These are phyloP conservation scores for Jaculus jaculus DNA, from an alignment of 2,113 vertebrate species.

Conservation along the genomic window DNA sequence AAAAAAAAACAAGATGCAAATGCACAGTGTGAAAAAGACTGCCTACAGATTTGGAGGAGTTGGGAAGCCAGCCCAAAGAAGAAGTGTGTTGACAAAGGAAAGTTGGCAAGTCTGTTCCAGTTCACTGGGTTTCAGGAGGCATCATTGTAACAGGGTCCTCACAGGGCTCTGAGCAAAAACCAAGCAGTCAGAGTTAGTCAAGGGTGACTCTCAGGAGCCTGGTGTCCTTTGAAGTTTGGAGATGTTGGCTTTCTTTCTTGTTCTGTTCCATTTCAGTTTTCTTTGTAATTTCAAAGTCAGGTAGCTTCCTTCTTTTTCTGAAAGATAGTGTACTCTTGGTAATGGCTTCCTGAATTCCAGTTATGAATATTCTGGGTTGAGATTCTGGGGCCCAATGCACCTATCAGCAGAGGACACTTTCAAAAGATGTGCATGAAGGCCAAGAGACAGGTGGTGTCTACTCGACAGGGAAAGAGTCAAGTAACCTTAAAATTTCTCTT, in stretches of 20 bases:
- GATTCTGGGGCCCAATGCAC: too few relatives aligned
- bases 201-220: too few relatives aligned
- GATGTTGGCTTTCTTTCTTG: not conserved
- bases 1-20: not conserved
- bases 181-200: not conserved
- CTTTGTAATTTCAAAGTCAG: not conserved
- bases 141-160: not conserved
- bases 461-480: not conserved
- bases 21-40: accelerated
- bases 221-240: accelerated
- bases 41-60: not conserved
- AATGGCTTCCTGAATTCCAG: not conserved
- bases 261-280: not conserved
- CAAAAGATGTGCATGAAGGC: not conserved
- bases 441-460: not conserved
- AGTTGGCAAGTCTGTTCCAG: not conserved
- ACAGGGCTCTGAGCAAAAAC: not conserved
- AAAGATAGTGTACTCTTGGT: not conserved
- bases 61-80: not conserved
- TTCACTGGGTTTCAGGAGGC: not conserved
- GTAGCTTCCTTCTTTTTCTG: not conserved
- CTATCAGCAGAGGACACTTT: not conserved
- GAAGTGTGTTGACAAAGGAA: not conserved
- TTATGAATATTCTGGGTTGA: accelerated
- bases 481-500: not conserved